Evolutionary conservation across 1,140 invertebrate genomes (phyloP).

Genomic region (Saccostrea cuccullata): DNA sequence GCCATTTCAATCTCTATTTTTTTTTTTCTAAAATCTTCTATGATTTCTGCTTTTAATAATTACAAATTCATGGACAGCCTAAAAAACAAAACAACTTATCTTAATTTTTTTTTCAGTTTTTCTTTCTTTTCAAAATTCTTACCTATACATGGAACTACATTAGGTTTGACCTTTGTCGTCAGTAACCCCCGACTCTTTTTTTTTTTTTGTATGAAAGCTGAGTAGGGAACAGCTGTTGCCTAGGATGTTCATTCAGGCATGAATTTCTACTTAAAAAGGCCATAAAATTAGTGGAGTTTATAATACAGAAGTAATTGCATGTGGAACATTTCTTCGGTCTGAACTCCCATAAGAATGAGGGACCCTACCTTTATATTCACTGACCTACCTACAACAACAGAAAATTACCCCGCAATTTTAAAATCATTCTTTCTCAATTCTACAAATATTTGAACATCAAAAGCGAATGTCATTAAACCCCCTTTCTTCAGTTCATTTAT

Average conservation of each 20-base stretch:
- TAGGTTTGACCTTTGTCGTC: background rate
- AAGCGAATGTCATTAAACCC: background rate
- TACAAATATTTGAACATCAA: background rate
- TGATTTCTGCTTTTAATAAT: background rate
- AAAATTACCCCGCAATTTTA: background rate
- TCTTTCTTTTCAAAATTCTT: no score
- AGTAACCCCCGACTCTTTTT: background rate
- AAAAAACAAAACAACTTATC: no score
- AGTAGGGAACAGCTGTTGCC: conserved; percentile 35
- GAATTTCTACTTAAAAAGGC: background rate
- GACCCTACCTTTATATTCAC: background rate
- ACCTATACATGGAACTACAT: background rate
- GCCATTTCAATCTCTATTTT: background rate
- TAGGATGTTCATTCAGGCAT: background rate
- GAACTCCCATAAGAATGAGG: background rate
- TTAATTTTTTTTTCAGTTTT: no score
- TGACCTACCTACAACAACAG: background rate
- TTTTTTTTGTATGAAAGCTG: conserved; percentile 7
- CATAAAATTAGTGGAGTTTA: conserved; percentile 23
- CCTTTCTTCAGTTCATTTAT: background rate
- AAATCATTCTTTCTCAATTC: background rate
- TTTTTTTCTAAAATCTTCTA: background rate
- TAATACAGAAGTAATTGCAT: conserved; percentile 22
- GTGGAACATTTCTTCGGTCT: conserved; percentile 7
- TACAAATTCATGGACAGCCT: no score